Percentiles rank a stretch among this genome's conserved stretches.
Conservation (phyloP, 2,888 invertebrate species). For the Thecophora atra region DNA sequence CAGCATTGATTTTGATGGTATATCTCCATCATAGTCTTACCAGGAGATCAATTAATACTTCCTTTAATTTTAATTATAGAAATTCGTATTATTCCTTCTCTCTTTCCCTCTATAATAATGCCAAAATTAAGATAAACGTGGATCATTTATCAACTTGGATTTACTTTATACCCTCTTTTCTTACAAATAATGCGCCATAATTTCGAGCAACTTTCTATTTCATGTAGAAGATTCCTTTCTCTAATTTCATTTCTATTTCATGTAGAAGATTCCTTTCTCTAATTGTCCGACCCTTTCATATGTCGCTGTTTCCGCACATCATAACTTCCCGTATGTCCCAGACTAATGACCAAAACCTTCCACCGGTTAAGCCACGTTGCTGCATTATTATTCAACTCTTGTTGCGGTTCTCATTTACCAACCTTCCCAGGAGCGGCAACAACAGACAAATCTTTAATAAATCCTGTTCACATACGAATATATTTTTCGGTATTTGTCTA, state of each 20-base stretch:
- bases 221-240: too few relatives aligned
- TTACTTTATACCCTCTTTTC: neutral
- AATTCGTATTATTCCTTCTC: too few relatives aligned
- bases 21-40: too few relatives aligned
- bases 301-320: neutral
- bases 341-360: slow-evolving; percentile 21
- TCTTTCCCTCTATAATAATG: too few relatives aligned
- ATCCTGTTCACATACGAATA: neutral
- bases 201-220: neutral
- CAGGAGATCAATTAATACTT: too few relatives aligned
- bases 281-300: neutral
- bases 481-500: neutral
- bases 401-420: slow-evolving; percentile 22
- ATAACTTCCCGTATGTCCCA: slow-evolving; percentile 5
- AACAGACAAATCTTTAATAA: slow-evolving; percentile 6
- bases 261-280: neutral
- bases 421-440: neutral
- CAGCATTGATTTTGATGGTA: too few relatives aligned
- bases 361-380: neutral
- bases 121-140: too few relatives aligned
- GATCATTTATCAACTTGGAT: neutral
- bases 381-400: slow-evolving; percentile 23
- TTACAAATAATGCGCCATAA: neutral
- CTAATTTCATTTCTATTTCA: too few relatives aligned
- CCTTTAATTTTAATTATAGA: too few relatives aligned